Conservation (phyloP, 2,888 invertebrate genomes). For the Sabellastarte sp. region DNA sequence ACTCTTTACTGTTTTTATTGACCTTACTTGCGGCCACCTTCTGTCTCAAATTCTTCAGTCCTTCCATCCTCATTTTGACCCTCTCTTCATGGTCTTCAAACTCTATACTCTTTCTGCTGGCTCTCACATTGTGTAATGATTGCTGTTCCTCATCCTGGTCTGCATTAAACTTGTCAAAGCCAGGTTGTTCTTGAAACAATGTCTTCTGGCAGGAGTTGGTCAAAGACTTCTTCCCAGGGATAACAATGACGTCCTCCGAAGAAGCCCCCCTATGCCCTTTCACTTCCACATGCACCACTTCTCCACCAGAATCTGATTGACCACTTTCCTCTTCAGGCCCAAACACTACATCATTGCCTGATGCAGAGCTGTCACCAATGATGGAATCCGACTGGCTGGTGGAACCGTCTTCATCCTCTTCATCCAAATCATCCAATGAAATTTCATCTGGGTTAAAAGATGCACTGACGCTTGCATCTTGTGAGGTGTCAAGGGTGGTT, state of each 20-base stretch:
- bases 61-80: too few species aligned
- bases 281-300: too few species aligned
- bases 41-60: too few species aligned
- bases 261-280: too few species aligned
- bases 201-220: conserved; percentile 13
- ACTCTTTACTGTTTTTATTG: too few species aligned
- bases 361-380: conserved; percentile 2
- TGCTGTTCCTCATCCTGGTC: too few species aligned
- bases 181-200: neutral
- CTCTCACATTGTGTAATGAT: too few species aligned
- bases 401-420: conserved; percentile 14
- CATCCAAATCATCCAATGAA: conserved; percentile 27
- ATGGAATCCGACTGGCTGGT: conserved; percentile 5
- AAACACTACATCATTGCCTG: conserved; percentile 3
- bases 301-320: conserved; percentile 5
- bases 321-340: conserved; percentile 1
- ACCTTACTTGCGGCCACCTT: too few species aligned
- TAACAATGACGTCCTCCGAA: too few species aligned
- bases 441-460: conserved; percentile 35
- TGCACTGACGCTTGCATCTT: neutral
- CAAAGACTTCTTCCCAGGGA: conserved; percentile 1
- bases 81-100: too few species aligned
- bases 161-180: too few species aligned
- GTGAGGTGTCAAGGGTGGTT: neutral
- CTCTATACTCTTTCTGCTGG: too few species aligned